Percentiles rank a stretch among this genome's conserved stretches.
These are phyloP conservation scores for Amazona guildingii DNA, from an alignment of 2,113 vertebrate genomes.

Conservation along the genomic window DNA sequence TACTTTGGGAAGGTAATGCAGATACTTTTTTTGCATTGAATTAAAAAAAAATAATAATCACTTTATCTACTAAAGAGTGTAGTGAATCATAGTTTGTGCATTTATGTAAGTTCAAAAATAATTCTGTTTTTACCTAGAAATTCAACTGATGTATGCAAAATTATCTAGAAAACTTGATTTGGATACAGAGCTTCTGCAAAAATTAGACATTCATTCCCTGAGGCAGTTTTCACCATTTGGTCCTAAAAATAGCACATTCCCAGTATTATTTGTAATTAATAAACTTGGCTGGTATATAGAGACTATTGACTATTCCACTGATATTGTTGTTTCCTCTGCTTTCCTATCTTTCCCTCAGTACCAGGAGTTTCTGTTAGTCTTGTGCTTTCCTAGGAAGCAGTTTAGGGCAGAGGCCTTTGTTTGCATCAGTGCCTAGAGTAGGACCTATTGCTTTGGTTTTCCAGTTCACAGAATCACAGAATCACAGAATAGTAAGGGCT, in stretches of 20 bases:
- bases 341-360: background rate
- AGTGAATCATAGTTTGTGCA: background rate
- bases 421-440: background rate
- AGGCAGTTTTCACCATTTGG: background rate
- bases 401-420: background rate
- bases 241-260: constrained; percentile 12
- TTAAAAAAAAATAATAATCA: background rate
- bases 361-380: background rate
- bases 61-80: background rate
- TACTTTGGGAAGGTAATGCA: background rate
- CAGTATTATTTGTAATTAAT: constrained; percentile 27
- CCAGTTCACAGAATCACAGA: no score
- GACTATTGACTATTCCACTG: background rate
- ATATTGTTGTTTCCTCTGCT: background rate
- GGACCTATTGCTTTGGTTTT: background rate
- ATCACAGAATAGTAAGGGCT: no score
- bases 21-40: background rate
- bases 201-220: constrained; percentile 3
- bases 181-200: background rate
- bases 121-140: constrained; percentile 13
- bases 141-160: background rate
- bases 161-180: constrained; percentile 32
- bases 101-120: background rate
- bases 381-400: background rate
- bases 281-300: background rate